Conservation (phyloP, 2,113 vertebrate species). For the Petromus typicus region DNA sequence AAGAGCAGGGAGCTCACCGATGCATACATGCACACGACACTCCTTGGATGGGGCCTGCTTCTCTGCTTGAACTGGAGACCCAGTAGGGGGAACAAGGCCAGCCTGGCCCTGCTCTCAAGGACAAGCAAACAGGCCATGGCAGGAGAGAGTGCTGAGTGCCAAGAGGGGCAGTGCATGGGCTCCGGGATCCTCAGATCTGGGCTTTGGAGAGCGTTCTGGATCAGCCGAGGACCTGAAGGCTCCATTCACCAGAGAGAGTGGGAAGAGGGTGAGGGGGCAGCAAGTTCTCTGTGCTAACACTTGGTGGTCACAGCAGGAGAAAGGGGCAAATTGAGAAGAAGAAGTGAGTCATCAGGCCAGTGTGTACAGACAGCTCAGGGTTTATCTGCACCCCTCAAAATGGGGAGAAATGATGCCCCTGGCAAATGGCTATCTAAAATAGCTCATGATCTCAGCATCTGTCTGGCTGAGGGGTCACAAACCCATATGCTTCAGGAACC, state of each 20-base stretch:
- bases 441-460: background rate
- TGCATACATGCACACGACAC: fast-evolving
- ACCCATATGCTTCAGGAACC: background rate
- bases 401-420: background rate
- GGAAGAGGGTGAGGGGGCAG: background rate
- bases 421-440: slow-evolving; percentile 41
- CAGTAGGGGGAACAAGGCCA: fast-evolving
- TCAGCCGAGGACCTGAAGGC: background rate
- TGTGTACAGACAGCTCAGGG: background rate
- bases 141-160: fast-evolving
- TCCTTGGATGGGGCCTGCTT: background rate
- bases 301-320: background rate
- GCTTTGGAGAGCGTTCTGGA: background rate
- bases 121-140: background rate
- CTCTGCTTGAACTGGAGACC: background rate
- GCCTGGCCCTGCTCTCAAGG: background rate
- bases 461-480: background rate
- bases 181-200: background rate
- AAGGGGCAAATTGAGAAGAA: background rate
- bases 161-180: fast-evolving
- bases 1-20: background rate
- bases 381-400: background rate
- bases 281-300: background rate
- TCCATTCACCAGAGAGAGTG: background rate
- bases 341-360: background rate